Evolutionary conservation across 2,888 invertebrate genomes (phyloP).

Genomic region (Drosophila colorata): DNA sequence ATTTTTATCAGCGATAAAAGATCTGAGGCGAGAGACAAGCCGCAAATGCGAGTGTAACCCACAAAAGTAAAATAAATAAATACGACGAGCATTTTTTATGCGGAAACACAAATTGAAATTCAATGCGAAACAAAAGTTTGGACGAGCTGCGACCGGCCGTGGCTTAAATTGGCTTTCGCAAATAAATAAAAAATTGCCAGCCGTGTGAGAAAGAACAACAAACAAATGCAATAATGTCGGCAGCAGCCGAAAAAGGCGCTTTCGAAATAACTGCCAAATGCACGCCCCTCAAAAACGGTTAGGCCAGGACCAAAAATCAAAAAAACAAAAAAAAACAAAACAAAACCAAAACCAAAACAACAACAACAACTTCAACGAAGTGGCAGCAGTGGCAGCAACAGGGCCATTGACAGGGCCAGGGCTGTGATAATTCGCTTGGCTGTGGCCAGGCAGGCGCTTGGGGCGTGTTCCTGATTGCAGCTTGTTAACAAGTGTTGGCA

Average conservation of each 20-base stretch:
- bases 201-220: constrained; percentile 52
- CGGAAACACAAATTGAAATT: constrained; percentile 82
- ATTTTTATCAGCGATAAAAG: constrained; percentile 77
- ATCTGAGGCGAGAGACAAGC: constrained; percentile 66
- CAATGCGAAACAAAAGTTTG: constrained; percentile 70
- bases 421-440: constrained; percentile 66
- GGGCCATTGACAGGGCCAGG: constrained; percentile 1
- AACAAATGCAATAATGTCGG: constrained; percentile 44
- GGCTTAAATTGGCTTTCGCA: constrained; percentile 74
- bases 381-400: background rate
- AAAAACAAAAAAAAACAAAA: constrained; percentile 3
- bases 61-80: constrained; percentile 60
- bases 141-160: constrained; percentile 29
- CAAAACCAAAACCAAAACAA: constrained; percentile 1
- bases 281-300: constrained; percentile 47
- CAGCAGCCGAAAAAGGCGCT: constrained; percentile 59
- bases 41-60: constrained; percentile 61
- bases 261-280: constrained; percentile 63
- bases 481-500: constrained; percentile 84
- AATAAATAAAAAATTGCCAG: constrained; percentile 66
- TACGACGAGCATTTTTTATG: constrained; percentile 74
- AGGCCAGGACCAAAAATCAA: constrained; percentile 19
- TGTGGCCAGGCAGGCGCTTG: constrained; percentile 67
- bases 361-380: constrained; percentile 1
- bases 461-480: constrained; percentile 83